These are phyloP conservation scores for Rhyacophila brunnea DNA, from an alignment of 1,140 invertebrate genomes.

Conservation along the genomic window DNA sequence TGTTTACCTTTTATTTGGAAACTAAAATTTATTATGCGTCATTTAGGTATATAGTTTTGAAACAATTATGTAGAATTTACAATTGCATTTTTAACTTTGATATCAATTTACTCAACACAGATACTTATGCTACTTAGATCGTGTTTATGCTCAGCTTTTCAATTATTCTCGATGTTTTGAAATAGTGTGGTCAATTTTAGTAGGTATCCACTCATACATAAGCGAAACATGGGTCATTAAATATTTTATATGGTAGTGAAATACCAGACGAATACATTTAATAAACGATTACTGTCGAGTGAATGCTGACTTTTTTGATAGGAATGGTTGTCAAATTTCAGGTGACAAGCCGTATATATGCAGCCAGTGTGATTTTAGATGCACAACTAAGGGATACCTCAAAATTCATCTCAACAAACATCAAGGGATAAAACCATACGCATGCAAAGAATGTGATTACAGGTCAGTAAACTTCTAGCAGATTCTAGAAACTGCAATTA, in stretches of 20 bases:
- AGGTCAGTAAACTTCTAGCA: conserved; percentile 5
- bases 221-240: not conserved
- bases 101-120: no score
- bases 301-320: not conserved
- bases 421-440: conserved; percentile 25
- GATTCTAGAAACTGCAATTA: no score
- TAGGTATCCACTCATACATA: not conserved
- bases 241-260: not conserved
- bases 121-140: no score
- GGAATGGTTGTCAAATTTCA: no score
- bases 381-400: conserved; percentile 27
- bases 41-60: no score
- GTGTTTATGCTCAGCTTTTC: no score
- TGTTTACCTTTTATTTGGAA: no score
- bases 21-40: no score
- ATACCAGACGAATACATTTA: not conserved
- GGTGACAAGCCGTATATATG: conserved; percentile 28
- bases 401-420: conserved; percentile 30
- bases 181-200: no score
- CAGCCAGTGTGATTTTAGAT: conserved; percentile 21
- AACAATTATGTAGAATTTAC: no score
- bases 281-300: not conserved
- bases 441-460: conserved; percentile 23
- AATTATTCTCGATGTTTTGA: no score
- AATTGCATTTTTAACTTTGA: no score